Evolutionary conservation across 2,797 vertebrate species (phyloP).

Genomic region (Acrocephalus scirpaceus): DNA sequence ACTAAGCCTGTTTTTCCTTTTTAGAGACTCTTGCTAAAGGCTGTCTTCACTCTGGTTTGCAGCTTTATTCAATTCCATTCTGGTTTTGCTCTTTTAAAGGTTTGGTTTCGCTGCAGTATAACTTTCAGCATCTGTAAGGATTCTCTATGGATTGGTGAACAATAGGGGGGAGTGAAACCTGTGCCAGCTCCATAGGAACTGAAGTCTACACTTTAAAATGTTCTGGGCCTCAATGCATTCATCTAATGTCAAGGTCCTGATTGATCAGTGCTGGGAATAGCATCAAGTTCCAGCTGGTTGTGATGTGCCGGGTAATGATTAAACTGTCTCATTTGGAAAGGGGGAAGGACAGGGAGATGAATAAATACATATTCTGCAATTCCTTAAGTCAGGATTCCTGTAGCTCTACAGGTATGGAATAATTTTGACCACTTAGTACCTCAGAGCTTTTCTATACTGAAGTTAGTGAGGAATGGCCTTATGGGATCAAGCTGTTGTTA

Average conservation of each 20-base stretch:
- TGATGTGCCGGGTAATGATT: constrained; percentile 56
- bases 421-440: constrained; percentile 13
- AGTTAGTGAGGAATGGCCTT: not conserved
- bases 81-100: constrained; percentile 55
- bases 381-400: not conserved
- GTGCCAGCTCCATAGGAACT: not conserved
- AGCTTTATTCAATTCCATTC: constrained; percentile 39
- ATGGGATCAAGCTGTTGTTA: not conserved
- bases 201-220: constrained; percentile 23
- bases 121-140: constrained; percentile 55
- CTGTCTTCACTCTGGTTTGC: constrained; percentile 55
- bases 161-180: not conserved
- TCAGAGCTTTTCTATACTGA: not conserved
- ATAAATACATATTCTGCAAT: not conserved
- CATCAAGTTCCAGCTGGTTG: constrained; percentile 39
- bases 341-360: constrained; percentile 6
- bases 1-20: constrained; percentile 41
- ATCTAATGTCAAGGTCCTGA: constrained; percentile 35
- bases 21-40: constrained; percentile 14
- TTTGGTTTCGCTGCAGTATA: constrained; percentile 52
- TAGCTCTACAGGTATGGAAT: constrained; percentile 32
- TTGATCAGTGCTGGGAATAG: constrained; percentile 60
- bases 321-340: constrained; percentile 29
- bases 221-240: constrained; percentile 20
- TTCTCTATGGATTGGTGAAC: constrained; percentile 43